These are phyloP conservation scores for Aelia acuminata DNA, from an alignment of 2,888 invertebrate genomes.

Conservation along the genomic window DNA sequence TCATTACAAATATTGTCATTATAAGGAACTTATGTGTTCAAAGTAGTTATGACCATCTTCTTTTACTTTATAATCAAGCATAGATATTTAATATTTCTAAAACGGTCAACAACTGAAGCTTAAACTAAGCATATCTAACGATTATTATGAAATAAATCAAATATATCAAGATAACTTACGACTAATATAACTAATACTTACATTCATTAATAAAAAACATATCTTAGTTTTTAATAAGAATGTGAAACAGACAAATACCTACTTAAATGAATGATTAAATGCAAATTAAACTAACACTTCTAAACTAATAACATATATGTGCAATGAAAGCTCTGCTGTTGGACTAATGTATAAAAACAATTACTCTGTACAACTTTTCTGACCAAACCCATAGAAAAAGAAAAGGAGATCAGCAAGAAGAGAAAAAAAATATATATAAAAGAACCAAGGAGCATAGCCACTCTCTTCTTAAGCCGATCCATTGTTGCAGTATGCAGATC, in stretches of 20 bases:
- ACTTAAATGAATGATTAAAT: not conserved
- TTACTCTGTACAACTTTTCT: slow-evolving; percentile 53
- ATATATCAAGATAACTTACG: not conserved
- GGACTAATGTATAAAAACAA: not conserved
- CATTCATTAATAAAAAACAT: not conserved
- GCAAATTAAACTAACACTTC: not conserved
- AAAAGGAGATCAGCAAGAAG: slow-evolving; percentile 48
- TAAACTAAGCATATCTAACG: not conserved
- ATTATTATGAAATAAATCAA: not conserved
- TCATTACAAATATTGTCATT: too few relatives aligned
- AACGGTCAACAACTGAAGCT: not conserved
- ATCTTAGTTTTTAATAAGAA: not conserved
- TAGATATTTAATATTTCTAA: not conserved
- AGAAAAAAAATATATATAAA: slow-evolving; percentile 26
- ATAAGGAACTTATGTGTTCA: too few relatives aligned
- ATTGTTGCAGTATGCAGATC: slow-evolving; percentile 49
- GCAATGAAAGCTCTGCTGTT: slow-evolving; percentile 23
- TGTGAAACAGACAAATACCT: not conserved
- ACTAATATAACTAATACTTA: not conserved
- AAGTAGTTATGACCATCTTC: not conserved
- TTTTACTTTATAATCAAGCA: not conserved
- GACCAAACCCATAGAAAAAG: slow-evolving; percentile 52
- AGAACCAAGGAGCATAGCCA: slow-evolving; percentile 43
- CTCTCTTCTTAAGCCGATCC: slow-evolving; percentile 53
- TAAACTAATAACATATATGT: slow-evolving; percentile 4